Base-by-base conservation (phyloP, 2,113 vertebrate species). In the Stigmatopora argus region DNA sequence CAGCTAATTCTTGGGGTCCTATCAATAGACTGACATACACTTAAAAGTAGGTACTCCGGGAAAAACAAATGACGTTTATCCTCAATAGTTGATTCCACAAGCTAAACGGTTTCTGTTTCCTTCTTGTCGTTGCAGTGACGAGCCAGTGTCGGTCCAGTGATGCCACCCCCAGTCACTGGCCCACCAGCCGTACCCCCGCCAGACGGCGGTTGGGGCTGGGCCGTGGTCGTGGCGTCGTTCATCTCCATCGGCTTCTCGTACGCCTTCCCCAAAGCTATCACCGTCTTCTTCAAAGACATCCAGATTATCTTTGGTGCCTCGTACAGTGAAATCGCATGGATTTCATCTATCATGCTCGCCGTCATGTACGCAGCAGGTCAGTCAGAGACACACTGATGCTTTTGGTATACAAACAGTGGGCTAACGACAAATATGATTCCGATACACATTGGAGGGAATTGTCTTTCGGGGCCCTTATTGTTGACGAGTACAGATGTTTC, bases 291-390 rank as follows among this genome's bases (percentile, higher is more conserved):
- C 90, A 98, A 98, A 73, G 96, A 98, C 76, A 98, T 97, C 79
- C 95, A 98, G 87, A 81, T 88, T 62, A 94, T 98, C 79, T 99
- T 98, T 68, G 57, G 85, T 5, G 89, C 92, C 18, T 85, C 92
- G 34, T 95, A 94, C 82, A 99, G 95, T 71, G 86, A 98, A 84
- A 92, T 97, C 48, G 94, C 94, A 1, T 97, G 95, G 96, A 98
- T 99, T 87, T 98, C 97, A 53, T 97, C 95, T 0, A 98, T 98
- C 81, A 99, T 98, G 94, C 85, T 98, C 15, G 95, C 97, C 15
- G 93, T 98, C 79, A 99, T 98, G 96, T 98, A 98, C n/a, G 96
- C 94, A 64, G 95, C 96, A 92, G 97, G 96, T 98, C 91, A 92
- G 91, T 57, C 35, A 15, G 35, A 38, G 7, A 23, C 55, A 34